These are phyloP conservation scores for Garra rufa DNA, from an alignment of 2,113 vertebrate species.

Conservation along the genomic window DNA sequence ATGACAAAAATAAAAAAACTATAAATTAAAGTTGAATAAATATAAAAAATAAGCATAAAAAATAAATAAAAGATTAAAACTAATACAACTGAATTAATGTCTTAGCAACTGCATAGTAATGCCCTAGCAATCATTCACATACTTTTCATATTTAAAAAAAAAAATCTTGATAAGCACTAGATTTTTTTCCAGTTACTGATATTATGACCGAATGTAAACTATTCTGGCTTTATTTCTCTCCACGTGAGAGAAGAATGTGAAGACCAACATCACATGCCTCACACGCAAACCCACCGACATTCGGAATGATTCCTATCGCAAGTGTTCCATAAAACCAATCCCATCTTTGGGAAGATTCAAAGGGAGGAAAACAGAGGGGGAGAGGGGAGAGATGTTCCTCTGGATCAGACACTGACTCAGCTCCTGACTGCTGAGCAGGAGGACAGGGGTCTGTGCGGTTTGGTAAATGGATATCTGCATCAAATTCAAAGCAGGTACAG, in stretches of 20 bases:
- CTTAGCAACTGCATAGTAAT: not conserved
- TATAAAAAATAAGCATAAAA: too few relatives aligned
- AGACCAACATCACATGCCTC: constrained; percentile 10
- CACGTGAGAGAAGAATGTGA: not conserved
- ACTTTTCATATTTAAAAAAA: too few relatives aligned
- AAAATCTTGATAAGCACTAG: not conserved
- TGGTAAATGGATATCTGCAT: constrained; percentile 63
- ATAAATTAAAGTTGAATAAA: too few relatives aligned
- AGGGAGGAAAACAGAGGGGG: not conserved
- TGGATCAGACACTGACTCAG: constrained; percentile 54
- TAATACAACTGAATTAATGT: not conserved
- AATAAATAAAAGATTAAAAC: not conserved
- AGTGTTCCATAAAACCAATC: constrained; percentile 42
- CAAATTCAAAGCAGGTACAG: constrained; percentile 70
- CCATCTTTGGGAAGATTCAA: constrained; percentile 18
- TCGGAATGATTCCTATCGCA: constrained; percentile 12
- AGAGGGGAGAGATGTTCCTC: constrained; percentile 61
- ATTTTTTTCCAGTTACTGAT: not conserved
- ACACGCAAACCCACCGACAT: constrained; percentile 32
- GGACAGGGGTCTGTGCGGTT: constrained; percentile 62
- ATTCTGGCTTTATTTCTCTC: not conserved
- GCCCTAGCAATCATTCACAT: not conserved
- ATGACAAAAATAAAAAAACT: too few relatives aligned
- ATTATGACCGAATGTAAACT: not conserved
- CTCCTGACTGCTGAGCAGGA: constrained; percentile 48